A percentile compares a stretch with the other conserved stretches of the same genome.
These are phyloP conservation scores for Tychaedon coryphoeus DNA, from an alignment of 2,113 vertebrate genomes.

Conservation along the genomic window DNA sequence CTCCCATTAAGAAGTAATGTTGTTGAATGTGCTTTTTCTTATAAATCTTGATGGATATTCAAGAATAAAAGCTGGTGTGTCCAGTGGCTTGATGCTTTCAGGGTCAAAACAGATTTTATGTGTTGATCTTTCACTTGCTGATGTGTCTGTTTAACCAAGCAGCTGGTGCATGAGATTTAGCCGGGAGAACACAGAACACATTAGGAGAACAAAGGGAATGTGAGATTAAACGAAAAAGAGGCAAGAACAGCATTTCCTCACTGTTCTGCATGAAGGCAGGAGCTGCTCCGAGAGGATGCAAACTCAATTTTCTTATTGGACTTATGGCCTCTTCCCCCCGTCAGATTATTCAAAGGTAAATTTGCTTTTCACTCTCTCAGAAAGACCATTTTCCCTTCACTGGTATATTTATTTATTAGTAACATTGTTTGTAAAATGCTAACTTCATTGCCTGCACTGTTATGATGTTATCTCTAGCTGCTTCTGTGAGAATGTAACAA, in stretches of 20 bases:
- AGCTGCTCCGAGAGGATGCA: slow-evolving; percentile 1
- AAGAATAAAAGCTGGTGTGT: neutral
- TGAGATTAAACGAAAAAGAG: slow-evolving; percentile 39
- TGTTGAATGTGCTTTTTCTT: slow-evolving; percentile 7
- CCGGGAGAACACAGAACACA: neutral
- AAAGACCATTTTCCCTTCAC: slow-evolving; percentile 48
- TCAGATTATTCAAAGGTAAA: slow-evolving; percentile 66
- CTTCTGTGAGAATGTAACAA: slow-evolving; percentile 74
- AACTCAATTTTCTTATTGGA: slow-evolving; percentile 30
- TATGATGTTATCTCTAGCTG: slow-evolving; percentile 65
- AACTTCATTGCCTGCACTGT: slow-evolving; percentile 63
- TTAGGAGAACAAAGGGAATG: slow-evolving; percentile 53
- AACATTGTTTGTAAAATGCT: slow-evolving; percentile 72
- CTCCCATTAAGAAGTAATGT: neutral
- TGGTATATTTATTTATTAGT: slow-evolving; percentile 68
- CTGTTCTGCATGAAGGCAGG: slow-evolving; percentile 18
- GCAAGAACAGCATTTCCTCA: neutral
- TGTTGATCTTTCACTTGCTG: slow-evolving; percentile 27
- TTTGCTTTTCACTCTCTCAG: slow-evolving; percentile 57
- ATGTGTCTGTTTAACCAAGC: slow-evolving; percentile 38
- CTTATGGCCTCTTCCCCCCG: neutral
- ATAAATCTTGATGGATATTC: neutral
- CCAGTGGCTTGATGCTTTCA: neutral
- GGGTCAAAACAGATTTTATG: slow-evolving; percentile 33
- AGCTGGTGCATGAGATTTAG: slow-evolving; percentile 28